Evolutionary conservation across 1,140 invertebrate species (phyloP).

Genomic region (Coptotermes formosanus): DNA sequence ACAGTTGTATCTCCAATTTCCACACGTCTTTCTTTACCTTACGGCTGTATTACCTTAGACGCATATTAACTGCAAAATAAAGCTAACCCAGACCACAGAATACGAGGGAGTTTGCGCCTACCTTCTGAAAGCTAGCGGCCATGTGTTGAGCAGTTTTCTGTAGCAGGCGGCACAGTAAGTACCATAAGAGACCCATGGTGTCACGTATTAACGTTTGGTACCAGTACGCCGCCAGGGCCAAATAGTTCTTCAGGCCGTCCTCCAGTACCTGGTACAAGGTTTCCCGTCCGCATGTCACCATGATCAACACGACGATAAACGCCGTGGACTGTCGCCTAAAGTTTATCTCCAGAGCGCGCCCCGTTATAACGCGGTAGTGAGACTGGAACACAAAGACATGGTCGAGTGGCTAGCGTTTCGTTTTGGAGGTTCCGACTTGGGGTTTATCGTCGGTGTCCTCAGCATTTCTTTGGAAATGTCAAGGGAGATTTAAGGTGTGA

Average conservation of each 20-base stretch:
- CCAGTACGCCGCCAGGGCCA: not conserved
- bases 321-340: not conserved
- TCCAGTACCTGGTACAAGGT: not conserved
- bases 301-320: not conserved
- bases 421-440: no score
- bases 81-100: no score
- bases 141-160: not conserved
- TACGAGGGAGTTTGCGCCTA: not conserved
- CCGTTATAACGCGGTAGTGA: not conserved
- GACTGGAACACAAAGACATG: no score
- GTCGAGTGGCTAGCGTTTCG: no score
- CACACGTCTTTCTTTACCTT: no score
- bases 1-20: no score
- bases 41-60: no score
- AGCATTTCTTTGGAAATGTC: no score
- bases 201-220: not conserved
- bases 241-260: not conserved
- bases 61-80: no score
- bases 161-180: not conserved
- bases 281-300: not conserved
- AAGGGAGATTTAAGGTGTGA: no score
- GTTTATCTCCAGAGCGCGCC: not conserved
- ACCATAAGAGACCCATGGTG: not conserved
- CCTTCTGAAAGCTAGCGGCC: not conserved
- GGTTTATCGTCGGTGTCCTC: no score